phyloP scores from a whole-genome alignment of 2,888 invertebrate genomes.

The Biston betularia region DNA sequence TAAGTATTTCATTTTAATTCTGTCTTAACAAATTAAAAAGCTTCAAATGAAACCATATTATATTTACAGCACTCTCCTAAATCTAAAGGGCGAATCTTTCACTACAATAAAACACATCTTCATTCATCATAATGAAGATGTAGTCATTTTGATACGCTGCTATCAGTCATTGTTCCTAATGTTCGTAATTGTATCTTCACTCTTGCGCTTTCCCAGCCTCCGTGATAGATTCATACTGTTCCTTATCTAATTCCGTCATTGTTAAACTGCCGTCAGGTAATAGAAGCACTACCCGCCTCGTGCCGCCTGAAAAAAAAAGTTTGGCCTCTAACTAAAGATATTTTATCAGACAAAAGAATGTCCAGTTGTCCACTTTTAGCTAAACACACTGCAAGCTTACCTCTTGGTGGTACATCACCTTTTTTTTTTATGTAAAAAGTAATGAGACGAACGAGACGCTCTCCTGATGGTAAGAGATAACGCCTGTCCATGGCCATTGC shows the following conservation, averaged over 20 bases:
- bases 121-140: background rate
- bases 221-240: constrained; percentile 91
- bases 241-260: constrained; percentile 95
- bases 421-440: too few relatives aligned
- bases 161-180: constrained; percentile 23
- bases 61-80: constrained; percentile 5
- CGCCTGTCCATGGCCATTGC: too few relatives aligned
- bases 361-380: too few relatives aligned
- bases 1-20: background rate
- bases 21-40: background rate
- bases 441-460: too few relatives aligned
- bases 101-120: background rate
- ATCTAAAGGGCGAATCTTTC: background rate
- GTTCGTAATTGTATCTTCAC: constrained; percentile 47
- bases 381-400: too few relatives aligned
- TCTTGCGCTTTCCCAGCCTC: constrained; percentile 87
- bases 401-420: too few relatives aligned
- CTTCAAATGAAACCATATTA: background rate
- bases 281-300: constrained; percentile 93
- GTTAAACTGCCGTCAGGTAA: constrained; percentile 94
- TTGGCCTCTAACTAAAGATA: background rate
- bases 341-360: too few relatives aligned
- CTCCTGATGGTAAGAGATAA: too few relatives aligned
- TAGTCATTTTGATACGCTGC: constrained; percentile 10
- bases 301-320: constrained; percentile 87